phyloP scores from a whole-genome alignment of 1,140 invertebrate genomes.

The Rhopalosiphum maidis region DNA sequence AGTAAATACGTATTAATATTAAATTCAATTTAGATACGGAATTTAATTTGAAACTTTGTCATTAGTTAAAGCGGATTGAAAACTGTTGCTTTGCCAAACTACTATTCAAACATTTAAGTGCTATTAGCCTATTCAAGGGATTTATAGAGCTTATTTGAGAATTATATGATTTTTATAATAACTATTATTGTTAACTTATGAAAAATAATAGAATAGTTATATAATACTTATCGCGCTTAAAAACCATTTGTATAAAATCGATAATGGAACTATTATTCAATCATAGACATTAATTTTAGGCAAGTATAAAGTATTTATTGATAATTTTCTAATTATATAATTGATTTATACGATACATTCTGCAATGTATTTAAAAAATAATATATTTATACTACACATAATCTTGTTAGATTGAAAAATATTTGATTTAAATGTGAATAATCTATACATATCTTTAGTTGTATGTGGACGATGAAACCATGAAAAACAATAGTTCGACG shows the following conservation, averaged over 20 bases:
- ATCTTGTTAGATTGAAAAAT: not conserved
- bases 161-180: not conserved
- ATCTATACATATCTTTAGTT: not conserved
- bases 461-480: not conserved
- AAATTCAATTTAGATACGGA: not conserved
- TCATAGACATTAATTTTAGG: not conserved
- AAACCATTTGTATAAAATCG: not conserved
- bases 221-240: not conserved
- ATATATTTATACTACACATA: not conserved
- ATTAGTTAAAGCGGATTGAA: constrained; percentile 33
- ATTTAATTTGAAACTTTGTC: constrained; percentile 18
- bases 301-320: not conserved
- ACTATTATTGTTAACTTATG: not conserved
- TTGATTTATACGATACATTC: not conserved
- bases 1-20: constrained; percentile 13
- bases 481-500: not conserved
- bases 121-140: not conserved
- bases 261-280: not conserved
- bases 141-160: not conserved
- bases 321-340: not conserved
- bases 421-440: not conserved
- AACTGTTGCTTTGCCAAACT: not conserved
- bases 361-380: not conserved
- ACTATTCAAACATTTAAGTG: not conserved
- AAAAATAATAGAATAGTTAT: not conserved